Base-by-base conservation (phyloP, 2,797 vertebrate species). In the Luscinia luscinia region DNA sequence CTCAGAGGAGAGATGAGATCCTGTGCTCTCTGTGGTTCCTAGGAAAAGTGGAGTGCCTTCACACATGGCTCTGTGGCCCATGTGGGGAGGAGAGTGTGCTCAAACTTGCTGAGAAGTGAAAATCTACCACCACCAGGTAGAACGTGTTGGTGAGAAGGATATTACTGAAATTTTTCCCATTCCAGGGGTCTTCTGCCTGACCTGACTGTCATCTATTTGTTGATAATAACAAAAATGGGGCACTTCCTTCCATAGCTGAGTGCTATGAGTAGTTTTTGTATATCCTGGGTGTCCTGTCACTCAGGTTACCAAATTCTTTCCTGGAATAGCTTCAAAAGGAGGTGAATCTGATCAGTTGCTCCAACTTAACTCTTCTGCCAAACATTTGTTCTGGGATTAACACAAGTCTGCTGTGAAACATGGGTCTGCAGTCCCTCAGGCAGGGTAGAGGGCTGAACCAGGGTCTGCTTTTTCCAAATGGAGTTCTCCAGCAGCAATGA, bases 41-140 rank as follows among this genome's bases (percentile, higher is more conserved):
- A 2, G 52, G 59, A 40, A 55, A 7, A 36, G 27, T 2, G 11
- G 58, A 6, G 8, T 48, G 36, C 30, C 6, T 41, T 17, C 22
- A 5, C 40, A 46, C 3, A 0, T 7, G 23, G 15, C 48, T 51
- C 69, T 43, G 43, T 86, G 45, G 21, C 12, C 27, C 55, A 7
- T 10, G 16, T 5, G 23, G 55, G 43, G 34, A 40, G 3, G n/a
- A 0, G 5, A 45, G 30, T 0, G 0, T 34, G 46, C 23, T 11
- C 48, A 73, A 20, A 22, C 43, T 20, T 2, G 2, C 36, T 62
- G 51, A 58, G 66, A 61, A 51, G 15, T 13, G 68, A 67, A 23
- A 81, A 28, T 12, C 11, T 45, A 12, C 30, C 2, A 4, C 11
- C 49, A 41, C 16, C 15, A 12, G 22, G 9, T 5, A 36, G 49